Conservation (phyloP, 2,888 invertebrate species). For the Leptopilina drosophilae region DNA sequence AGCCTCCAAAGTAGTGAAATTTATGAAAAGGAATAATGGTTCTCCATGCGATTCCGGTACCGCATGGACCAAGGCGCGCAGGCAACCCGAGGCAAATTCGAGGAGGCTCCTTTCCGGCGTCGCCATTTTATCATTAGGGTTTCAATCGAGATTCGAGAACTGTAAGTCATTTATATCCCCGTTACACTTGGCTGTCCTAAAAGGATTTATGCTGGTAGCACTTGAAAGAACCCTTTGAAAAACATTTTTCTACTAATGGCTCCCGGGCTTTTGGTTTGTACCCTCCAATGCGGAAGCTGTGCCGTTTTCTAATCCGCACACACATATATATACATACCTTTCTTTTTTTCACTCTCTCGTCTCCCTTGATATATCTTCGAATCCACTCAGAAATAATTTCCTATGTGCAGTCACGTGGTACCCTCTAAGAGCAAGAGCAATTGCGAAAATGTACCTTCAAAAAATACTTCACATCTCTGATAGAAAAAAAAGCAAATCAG, state of each 20-base stretch:
- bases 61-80: background rate
- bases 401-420: constrained; percentile 37
- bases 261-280: constrained; percentile 61
- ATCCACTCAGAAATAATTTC: constrained; percentile 39
- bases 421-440: constrained; percentile 24
- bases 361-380: constrained; percentile 31
- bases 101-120: constrained; percentile 46
- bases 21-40: constrained; percentile 30
- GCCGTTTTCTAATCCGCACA: constrained; percentile 48
- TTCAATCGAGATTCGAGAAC: constrained; percentile 68
- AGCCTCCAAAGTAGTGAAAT: constrained; percentile 37
- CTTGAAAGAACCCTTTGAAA: constrained; percentile 72
- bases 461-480: background rate
- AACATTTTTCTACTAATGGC: constrained; percentile 77
- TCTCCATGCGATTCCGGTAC: constrained; percentile 36
- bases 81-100: constrained; percentile 42
- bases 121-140: constrained; percentile 74
- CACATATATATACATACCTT: constrained; percentile 8
- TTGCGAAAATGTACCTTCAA: constrained; percentile 26
- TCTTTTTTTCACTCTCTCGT: constrained; percentile 42
- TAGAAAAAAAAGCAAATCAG: constrained; percentile 20
- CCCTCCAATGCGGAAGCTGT: constrained; percentile 53
- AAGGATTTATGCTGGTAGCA: constrained; percentile 67
- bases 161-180: constrained; percentile 69
- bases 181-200: constrained; percentile 60